Base-by-base conservation (phyloP, 2,113 vertebrate species). In the Propithecus coquereli region DNA sequence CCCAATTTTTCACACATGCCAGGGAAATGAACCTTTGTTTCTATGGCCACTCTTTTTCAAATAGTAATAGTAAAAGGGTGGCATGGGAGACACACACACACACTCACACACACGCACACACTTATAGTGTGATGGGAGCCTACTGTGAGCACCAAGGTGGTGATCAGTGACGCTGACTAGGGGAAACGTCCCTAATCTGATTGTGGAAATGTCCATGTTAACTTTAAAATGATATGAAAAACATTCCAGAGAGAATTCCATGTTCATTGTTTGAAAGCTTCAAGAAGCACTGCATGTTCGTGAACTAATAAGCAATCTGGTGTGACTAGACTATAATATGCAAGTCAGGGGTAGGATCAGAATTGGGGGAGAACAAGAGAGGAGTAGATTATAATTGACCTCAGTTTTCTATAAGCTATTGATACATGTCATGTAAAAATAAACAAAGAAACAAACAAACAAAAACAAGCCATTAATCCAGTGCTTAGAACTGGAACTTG, bases 21-120 rank as follows among this genome's bases (percentile, higher is more conserved):
- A 92, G 94, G 98, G 97, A 96, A 97, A 98, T 97, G 45, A 98
- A 90, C 37, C 63, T 20, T 87, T 52, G 22, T 90, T 87, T 70
- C 70, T 66, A 45, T n/a, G 83, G 45, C 45, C 23, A 54, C 17
- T 52, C 32, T 92, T 92, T 95, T 45, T 30, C 14, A 87, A 95
- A 66, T 25, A 74, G 8, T 65, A 59, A 83, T 18, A 50, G 70
- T n/a, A n/a, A 85, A 76, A 86, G 11, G 20, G 12, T 71, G 32
- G 52, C 30, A 43, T 32, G 45, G 6, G 8, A 14, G 0, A 32
- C 23, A 6, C 5, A 25, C 0, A 40, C 11, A 63, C 11, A 20
- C 1, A 40, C 10, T 54, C 8, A 25, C 0, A 40, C 6, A 63
- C 8, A 25, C 13, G 14, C 13, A 25, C 0, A 40, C 8, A 63